Evolutionary conservation across 2,113 vertebrate genomes (phyloP).

Genomic region (Phalacrocorax carbo): DNA sequence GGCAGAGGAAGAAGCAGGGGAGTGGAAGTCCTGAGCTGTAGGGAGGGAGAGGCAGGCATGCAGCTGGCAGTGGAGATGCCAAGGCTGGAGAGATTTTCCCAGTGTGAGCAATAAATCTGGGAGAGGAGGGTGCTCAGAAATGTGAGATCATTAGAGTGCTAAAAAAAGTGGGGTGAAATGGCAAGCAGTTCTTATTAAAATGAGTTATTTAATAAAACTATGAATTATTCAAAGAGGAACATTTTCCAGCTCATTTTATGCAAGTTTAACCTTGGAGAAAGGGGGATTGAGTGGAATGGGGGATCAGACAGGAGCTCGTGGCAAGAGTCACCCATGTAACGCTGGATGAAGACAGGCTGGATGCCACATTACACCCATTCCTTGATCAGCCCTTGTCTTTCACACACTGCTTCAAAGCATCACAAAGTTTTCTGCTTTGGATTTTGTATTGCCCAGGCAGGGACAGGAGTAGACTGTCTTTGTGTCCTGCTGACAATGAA

Average conservation of each 20-base stretch:
- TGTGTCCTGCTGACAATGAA: neutral
- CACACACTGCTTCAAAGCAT: neutral
- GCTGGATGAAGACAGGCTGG: neutral
- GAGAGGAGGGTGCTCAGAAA: neutral
- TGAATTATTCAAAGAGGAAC: conserved; percentile 18
- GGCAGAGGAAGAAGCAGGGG: neutral
- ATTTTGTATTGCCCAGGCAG: neutral
- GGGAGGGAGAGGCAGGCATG: neutral
- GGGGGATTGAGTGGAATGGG: neutral
- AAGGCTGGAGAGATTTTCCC: neutral
- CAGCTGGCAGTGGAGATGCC: neutral
- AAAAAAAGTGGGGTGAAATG: neutral
- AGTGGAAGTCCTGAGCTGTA: neutral
- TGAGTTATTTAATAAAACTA: neutral
- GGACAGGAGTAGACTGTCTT: neutral
- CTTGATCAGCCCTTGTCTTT: neutral
- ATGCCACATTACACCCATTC: neutral
- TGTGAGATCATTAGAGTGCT: neutral
- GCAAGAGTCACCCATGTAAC: neutral
- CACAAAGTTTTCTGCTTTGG: neutral
- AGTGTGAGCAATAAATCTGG: neutral
- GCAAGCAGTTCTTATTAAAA: conserved; percentile 20
- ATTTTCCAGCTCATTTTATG: neutral
- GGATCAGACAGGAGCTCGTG: neutral
- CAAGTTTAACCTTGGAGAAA: neutral